Conservation (phyloP, 2,888 invertebrate genomes). For the Tanypteryx hageni region DNA sequence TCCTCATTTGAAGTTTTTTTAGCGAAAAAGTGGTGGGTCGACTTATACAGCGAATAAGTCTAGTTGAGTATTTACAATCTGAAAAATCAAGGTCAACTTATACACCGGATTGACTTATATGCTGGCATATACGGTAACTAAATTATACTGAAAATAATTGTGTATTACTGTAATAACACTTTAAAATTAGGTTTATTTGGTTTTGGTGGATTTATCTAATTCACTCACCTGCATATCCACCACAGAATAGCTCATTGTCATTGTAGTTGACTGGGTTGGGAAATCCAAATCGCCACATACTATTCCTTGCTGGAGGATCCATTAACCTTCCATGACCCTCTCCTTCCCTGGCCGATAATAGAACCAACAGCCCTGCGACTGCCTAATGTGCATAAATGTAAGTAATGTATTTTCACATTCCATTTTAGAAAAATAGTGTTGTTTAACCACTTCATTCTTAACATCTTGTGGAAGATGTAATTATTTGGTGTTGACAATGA, state of each 20-base stretch:
- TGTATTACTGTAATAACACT: not conserved
- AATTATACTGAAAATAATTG: too few species aligned
- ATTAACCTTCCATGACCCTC: constrained; percentile 89
- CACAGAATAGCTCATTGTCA: constrained; percentile 95
- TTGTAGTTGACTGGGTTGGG: constrained; percentile 96
- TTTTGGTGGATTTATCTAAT: not conserved
- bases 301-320: constrained; percentile 95
- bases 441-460: not conserved
- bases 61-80: too few species aligned
- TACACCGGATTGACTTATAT: too few species aligned
- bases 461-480: not conserved
- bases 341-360: constrained; percentile 38
- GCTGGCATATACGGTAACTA: too few species aligned
- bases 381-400: constrained; percentile 6
- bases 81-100: too few species aligned
- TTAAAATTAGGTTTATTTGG: not conserved
- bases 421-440: too few species aligned
- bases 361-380: constrained; percentile 34
- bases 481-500: not conserved
- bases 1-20: too few species aligned
- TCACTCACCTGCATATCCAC: constrained; percentile 87
- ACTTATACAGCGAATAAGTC: too few species aligned
- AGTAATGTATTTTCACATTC: too few species aligned
- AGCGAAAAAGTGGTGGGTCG: too few species aligned
- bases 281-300: constrained; percentile 97